These are phyloP conservation scores for Philaethria dido DNA, from an alignment of 2,888 invertebrate species.

Conservation along the genomic window DNA sequence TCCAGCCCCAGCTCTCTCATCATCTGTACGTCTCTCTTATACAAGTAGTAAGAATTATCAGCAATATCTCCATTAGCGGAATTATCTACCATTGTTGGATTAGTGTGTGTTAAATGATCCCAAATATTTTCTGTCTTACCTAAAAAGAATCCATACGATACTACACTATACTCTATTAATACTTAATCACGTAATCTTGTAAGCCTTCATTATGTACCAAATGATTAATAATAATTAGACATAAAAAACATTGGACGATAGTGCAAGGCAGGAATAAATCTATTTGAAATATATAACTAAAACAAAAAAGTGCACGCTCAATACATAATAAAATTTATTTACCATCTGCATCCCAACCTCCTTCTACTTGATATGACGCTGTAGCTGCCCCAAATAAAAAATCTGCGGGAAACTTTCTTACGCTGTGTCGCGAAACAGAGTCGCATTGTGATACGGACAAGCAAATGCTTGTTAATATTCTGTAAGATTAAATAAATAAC, in stretches of 20 bases:
- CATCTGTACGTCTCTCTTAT: conserved; percentile 79
- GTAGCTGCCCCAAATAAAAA: conserved; percentile 60
- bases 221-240: no score
- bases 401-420: conserved; percentile 53
- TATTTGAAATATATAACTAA: background rate
- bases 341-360: conserved; percentile 79
- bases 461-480: conserved; percentile 1
- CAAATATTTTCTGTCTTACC: conserved; percentile 85
- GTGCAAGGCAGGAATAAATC: background rate
- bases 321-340: conserved; percentile 37
- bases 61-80: conserved; percentile 83
- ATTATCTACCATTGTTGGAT: conserved; percentile 75
- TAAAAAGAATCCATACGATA: no score
- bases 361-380: conserved; percentile 80
- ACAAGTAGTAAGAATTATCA: conserved; percentile 83
- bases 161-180: no score
- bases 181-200: no score
- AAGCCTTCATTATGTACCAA: no score
- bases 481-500: background rate
- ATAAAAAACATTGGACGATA: no score
- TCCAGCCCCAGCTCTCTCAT: conserved; percentile 72
- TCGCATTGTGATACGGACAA: conserved; percentile 6
- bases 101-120: conserved; percentile 82
- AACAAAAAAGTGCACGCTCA: background rate
- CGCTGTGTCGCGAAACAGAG: conserved; percentile 40